These are phyloP conservation scores for Drosophila nigromelanica DNA, from an alignment of 1,140 invertebrate genomes.

Conservation along the genomic window DNA sequence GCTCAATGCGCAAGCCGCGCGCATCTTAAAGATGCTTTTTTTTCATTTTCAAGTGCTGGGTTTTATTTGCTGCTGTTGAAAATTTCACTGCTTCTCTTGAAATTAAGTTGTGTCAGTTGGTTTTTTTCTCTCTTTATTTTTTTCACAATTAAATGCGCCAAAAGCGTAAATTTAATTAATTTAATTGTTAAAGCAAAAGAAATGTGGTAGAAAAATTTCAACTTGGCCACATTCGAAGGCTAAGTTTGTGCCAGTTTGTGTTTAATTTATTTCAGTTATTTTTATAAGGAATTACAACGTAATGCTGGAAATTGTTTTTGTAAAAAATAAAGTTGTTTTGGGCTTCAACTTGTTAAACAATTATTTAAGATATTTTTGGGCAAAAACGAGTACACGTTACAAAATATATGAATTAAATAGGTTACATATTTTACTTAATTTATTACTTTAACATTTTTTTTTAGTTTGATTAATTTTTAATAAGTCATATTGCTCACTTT, in stretches of 20 bases:
- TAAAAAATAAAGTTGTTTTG: constrained; percentile 12
- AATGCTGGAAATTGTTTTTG: constrained; percentile 1
- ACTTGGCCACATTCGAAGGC: constrained; percentile 34
- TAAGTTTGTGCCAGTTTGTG: not conserved
- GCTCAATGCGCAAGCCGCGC: constrained; percentile 13
- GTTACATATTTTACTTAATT: not conserved
- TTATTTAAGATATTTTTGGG: not conserved
- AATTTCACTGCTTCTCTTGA: constrained; percentile 49
- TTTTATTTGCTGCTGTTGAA: constrained; percentile 27
- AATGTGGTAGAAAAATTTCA: constrained; percentile 52
- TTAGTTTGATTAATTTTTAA: not conserved
- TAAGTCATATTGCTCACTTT: too few species aligned
- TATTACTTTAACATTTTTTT: not conserved
- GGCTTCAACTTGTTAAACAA: not conserved
- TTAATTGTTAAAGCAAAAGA: constrained; percentile 60
- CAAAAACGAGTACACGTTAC: not conserved
- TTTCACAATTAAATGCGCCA: constrained; percentile 72
- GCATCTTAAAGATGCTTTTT: constrained; percentile 47
- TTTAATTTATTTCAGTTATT: constrained; percentile 5
- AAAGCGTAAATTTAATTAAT: constrained; percentile 77
- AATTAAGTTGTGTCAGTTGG: constrained; percentile 46
- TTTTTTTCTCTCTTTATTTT: constrained; percentile 8
- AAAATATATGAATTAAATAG: too few species aligned
- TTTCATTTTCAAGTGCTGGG: constrained; percentile 9
- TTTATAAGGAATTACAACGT: constrained; percentile 13